Conservation (phyloP, 2,888 invertebrate species). For the Dysmachus trigonus region DNA sequence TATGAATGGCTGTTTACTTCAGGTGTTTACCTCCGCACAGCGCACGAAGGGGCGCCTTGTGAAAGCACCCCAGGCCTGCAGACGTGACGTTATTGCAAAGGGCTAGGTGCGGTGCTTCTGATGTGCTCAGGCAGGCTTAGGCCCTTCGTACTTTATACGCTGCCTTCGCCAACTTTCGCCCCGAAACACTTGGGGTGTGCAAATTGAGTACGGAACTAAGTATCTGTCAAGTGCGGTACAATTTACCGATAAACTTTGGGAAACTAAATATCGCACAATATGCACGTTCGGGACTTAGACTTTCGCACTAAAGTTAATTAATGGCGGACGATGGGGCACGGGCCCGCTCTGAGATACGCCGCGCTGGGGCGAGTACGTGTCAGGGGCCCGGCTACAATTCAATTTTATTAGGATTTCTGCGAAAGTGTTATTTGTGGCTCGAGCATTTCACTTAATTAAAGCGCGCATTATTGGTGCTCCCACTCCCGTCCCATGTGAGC, state of each 20-base stretch:
- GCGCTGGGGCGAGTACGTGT: background rate
- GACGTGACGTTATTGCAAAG: constrained; percentile 13
- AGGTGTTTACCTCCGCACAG: constrained; percentile 1
- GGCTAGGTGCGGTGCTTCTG: background rate
- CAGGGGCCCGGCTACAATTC: background rate
- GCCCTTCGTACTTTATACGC: background rate
- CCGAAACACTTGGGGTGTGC: background rate
- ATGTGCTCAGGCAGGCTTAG: constrained; percentile 16
- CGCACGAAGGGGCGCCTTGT: background rate
- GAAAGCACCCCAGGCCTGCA: background rate
- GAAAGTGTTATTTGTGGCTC: background rate
- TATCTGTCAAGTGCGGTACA: constrained; percentile 37
- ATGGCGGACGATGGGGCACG: constrained; percentile 1
- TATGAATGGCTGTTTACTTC: background rate
- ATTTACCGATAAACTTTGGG: constrained; percentile 30
- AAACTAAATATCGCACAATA: constrained; percentile 29
- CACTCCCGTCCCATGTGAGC: background rate
- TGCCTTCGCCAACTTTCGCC: background rate
- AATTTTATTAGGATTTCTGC: constrained; percentile 21
- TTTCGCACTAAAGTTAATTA: constrained; percentile 8
- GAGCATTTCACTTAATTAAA: constrained; percentile 21
- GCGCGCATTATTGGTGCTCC: background rate
- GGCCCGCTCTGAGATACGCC: background rate
- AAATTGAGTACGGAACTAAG: constrained; percentile 37
- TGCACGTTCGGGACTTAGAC: constrained; percentile 18